phyloP scores from a whole-genome alignment of 2,888 invertebrate species.

The Tachina lurida region DNA sequence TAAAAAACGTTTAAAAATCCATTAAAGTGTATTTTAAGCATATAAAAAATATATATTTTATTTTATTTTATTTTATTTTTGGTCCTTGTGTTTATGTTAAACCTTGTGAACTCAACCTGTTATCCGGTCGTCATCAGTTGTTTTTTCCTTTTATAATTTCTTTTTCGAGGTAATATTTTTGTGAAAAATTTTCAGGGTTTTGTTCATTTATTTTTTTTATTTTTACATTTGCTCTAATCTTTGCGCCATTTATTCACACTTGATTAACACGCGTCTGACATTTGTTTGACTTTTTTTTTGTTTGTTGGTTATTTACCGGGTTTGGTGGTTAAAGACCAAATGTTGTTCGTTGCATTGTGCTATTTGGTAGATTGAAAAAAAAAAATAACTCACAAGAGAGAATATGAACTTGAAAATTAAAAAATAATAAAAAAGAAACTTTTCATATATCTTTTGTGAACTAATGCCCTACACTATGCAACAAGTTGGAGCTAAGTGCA shows the following conservation, averaged over 20 bases:
- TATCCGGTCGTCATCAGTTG: slow-evolving; percentile 74
- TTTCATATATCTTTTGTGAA: slow-evolving; percentile 55
- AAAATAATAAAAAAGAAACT: slow-evolving; percentile 57
- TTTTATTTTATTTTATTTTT: slow-evolving; percentile 29
- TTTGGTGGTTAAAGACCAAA: slow-evolving; percentile 71
- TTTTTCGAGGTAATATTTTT: slow-evolving; percentile 55
- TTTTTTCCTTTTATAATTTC: slow-evolving; percentile 38
- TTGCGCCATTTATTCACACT: slow-evolving; percentile 82
- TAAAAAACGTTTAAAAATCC: slow-evolving; percentile 81
- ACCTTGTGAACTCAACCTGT: slow-evolving; percentile 74
- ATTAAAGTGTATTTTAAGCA: slow-evolving; percentile 76
- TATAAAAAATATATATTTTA: slow-evolving; percentile 30
- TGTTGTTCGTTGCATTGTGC: slow-evolving; percentile 70
- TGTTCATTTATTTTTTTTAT: slow-evolving; percentile 63
- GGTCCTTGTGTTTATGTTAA: slow-evolving; percentile 60
- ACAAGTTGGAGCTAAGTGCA: not conserved
- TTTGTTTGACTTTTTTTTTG: slow-evolving; percentile 79
- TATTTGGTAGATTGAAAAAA: slow-evolving; percentile 47
- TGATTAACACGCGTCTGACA: slow-evolving; percentile 82
- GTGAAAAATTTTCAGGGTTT: slow-evolving; percentile 49
- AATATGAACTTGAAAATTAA: slow-evolving; percentile 70
- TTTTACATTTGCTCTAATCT: slow-evolving; percentile 78
- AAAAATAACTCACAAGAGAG: slow-evolving; percentile 41
- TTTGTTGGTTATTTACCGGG: slow-evolving; percentile 57
- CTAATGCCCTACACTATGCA: slow-evolving; percentile 13